Conservation (phyloP, 2,113 vertebrate genomes). For the Carlito syrichta region DNA sequence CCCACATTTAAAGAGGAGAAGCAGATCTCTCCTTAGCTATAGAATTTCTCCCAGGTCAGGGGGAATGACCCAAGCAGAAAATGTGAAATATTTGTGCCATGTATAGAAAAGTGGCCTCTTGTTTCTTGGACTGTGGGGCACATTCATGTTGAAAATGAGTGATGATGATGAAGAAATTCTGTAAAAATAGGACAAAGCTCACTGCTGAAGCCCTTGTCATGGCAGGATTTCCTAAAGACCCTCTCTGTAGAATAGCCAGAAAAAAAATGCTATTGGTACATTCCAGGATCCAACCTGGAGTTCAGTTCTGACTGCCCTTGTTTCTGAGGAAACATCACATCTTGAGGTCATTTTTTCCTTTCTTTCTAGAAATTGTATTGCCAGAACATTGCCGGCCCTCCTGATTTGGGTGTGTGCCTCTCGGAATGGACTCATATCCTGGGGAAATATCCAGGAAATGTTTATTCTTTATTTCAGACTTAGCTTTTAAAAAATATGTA, state of each 20-base stretch:
- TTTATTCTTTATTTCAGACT: conserved; percentile 72
- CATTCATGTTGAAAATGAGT: neutral
- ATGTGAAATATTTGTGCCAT: neutral
- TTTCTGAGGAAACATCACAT: conserved; percentile 39
- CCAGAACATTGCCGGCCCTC: neutral
- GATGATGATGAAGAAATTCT: neutral
- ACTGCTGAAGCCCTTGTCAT: neutral
- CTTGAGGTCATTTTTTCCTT: conserved; percentile 48
- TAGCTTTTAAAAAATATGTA: conserved; percentile 25
- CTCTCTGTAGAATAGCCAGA: neutral
- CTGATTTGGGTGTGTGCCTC: conserved; percentile 37
- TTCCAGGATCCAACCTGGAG: neutral
- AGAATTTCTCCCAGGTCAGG: neutral
- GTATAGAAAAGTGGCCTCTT: neutral
- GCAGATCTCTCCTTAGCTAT: neutral
- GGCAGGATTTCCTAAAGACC: neutral
- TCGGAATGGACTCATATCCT: conserved; percentile 66
- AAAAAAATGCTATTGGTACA: neutral
- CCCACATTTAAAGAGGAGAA: neutral
- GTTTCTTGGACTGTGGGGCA: neutral
- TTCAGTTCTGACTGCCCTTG: neutral
- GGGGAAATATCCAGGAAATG: conserved; percentile 74
- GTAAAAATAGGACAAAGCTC: neutral
- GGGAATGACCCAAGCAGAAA: neutral
- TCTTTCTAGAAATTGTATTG: conserved; percentile 65